Evolutionary conservation across 2,113 vertebrate genomes (phyloP), one percentile per base, ranked within the genome.

Genomic region (Bubalus kerabau): DNA sequence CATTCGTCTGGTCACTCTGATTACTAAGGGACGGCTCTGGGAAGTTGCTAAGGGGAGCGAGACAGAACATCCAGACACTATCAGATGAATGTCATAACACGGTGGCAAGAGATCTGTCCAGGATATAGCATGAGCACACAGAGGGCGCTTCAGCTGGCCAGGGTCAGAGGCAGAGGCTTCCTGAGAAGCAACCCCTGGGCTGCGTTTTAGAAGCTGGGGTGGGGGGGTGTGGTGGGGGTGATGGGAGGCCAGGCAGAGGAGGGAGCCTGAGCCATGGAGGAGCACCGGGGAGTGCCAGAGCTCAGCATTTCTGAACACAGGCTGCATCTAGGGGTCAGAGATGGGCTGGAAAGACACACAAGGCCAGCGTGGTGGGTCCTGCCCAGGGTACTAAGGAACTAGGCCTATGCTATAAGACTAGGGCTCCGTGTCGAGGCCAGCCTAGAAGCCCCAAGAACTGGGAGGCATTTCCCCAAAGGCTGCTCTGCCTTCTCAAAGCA

Each of bases 341-440:
- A 59, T 26, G 12, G 46, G 19, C 57, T 62, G n/a, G 60, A 85
- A 88, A 76, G 62, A 19, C 30, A 52, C 28, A 23, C 0, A 19
- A 10, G 82, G 21, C 86, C 7, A 52, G 2, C 1, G 7, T 3
- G 23, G 7, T 1, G 3, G 56, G 4, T 19, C 14, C n/a, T 36
- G 30, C 56, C 40, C 64, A 10, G 14, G 13, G 15, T n/a, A 50
- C 7, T 23, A n/a, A n/a, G 67, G 57, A 97, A 83, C 3, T 7
- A 86, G 62, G 24, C n/a, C n/a, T 62, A 76, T 1, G 1, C 36
- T 80, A 14, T 16, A 15, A 90, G 59, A 5, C 24, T 59, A 85
- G 19, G 4, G 40, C 5, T 7, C 13, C 16, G 10, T 23, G 17
- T 87, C 43, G 28, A 17, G 30, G 52, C 43, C 30, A 93, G 43